Conservation (phyloP, 2,113 vertebrate genomes). For the Pterophyllum scalare region DNA sequence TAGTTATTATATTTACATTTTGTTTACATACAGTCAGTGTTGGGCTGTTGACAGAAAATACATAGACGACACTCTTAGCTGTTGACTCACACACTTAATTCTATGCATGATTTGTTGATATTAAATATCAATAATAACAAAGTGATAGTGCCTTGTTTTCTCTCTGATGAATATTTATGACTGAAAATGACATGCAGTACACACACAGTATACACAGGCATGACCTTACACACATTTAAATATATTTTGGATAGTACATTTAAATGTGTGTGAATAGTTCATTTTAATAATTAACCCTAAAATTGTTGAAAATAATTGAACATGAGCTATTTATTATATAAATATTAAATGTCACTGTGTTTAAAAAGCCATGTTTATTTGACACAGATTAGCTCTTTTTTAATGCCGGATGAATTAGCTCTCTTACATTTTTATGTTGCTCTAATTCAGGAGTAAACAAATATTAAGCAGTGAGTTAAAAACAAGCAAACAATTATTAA, state of each 20-base stretch:
- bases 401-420: neutral
- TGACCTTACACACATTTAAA: neutral
- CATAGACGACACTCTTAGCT: neutral
- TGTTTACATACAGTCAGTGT: constrained; percentile 30
- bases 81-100: neutral
- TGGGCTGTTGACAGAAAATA: constrained; percentile 9
- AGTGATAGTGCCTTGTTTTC: neutral
- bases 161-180: neutral
- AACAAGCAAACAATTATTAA: neutral
- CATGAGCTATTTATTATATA: neutral
- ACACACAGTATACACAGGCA: neutral
- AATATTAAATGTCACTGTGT: neutral
- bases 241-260: neutral
- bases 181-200: neutral
- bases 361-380: neutral
- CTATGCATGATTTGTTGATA: neutral
- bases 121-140: constrained; percentile 1
- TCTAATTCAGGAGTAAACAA: neutral
- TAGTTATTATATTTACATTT: neutral
- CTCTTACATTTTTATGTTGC: neutral
- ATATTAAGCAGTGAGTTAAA: neutral
- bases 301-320: neutral
- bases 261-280: neutral
- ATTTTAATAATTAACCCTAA: neutral
- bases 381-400: neutral